phyloP scores from a whole-genome alignment of 1,140 invertebrate species.

The Eumeta japonica region DNA sequence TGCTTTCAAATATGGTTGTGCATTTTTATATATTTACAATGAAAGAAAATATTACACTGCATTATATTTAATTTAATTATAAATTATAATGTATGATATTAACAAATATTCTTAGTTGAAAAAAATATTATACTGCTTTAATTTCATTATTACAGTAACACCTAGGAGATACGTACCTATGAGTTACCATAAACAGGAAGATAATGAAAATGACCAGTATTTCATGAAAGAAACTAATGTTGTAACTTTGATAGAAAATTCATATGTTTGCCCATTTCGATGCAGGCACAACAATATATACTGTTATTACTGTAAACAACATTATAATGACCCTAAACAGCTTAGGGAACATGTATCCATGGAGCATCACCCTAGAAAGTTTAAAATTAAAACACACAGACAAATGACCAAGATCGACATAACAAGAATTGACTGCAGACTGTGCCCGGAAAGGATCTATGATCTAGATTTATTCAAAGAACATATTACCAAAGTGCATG shows the following conservation, averaged over 20 bases:
- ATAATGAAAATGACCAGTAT: too few species aligned
- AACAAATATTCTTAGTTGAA: too few species aligned
- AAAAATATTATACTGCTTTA: too few species aligned
- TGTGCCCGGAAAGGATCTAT: slow-evolving; percentile 25
- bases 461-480: slow-evolving; percentile 30
- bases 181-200: too few species aligned
- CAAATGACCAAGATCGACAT: slow-evolving; percentile 44
- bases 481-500: slow-evolving; percentile 28
- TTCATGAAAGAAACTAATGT: too few species aligned
- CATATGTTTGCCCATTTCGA: slow-evolving; percentile 41
- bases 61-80: too few species aligned
- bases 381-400: slow-evolving; percentile 35
- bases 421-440: slow-evolving; percentile 34
- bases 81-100: too few species aligned
- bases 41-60: too few species aligned
- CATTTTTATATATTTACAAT: too few species aligned
- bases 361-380: slow-evolving; percentile 35
- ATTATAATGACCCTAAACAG: slow-evolving; percentile 22
- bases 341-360: slow-evolving; percentile 25
- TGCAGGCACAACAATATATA: slow-evolving; percentile 40
- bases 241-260: slow-evolving; percentile 35
- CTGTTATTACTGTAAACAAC: slow-evolving; percentile 40
- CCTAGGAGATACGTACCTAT: too few species aligned
- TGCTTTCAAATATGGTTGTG: too few species aligned
- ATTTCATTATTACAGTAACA: too few species aligned